Evolutionary conservation across 2,888 invertebrate genomes (phyloP).

Genomic region (Leptura quadrifasciata): DNA sequence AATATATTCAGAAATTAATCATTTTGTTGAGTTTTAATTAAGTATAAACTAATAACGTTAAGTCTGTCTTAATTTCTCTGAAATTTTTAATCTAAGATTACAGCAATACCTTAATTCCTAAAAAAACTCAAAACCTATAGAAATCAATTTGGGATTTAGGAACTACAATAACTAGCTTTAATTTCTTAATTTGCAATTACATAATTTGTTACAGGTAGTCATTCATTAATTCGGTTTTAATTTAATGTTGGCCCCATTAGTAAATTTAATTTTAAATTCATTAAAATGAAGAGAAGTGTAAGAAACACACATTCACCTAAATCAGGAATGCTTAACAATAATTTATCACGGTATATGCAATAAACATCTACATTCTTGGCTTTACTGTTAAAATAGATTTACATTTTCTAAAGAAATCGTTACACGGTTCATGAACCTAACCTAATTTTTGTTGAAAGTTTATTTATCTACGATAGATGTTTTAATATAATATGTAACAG

Average conservation of each 20-base stretch:
- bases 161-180: background rate
- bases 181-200: background rate
- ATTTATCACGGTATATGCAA: background rate
- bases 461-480: background rate
- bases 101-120: too few species aligned
- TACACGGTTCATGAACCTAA: constrained; percentile 41
- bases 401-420: constrained; percentile 30
- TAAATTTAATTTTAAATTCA: background rate
- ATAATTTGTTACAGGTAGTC: background rate
- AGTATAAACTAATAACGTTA: too few species aligned
- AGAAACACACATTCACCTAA: background rate
- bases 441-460: constrained; percentile 32
- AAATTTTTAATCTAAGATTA: too few species aligned
- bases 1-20: too few species aligned
- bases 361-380: background rate
- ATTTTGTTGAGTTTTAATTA: too few species aligned
- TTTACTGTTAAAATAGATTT: constrained; percentile 17
- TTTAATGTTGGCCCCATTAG: constrained; percentile 5
- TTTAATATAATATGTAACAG: background rate
- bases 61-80: too few species aligned
- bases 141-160: background rate
- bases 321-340: background rate
- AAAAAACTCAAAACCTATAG: too few species aligned
- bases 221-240: background rate
- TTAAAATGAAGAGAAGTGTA: background rate